A percentile compares a stretch with the other conserved stretches of the same genome.
These are phyloP conservation scores for Dryobota labecula DNA, from an alignment of 2,888 invertebrate species.

Conservation along the genomic window DNA sequence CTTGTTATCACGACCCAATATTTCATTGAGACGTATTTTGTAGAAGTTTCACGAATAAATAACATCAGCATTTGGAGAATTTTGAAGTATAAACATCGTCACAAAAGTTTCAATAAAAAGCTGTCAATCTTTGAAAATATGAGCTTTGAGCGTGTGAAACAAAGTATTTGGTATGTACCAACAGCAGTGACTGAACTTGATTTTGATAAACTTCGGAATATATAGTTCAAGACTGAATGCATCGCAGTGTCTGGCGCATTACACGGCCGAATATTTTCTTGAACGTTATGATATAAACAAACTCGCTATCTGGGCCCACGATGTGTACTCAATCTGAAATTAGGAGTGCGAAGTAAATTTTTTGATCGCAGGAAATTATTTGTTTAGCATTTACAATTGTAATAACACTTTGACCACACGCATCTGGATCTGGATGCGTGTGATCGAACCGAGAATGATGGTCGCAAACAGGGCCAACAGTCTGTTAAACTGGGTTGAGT, in stretches of 20 bases:
- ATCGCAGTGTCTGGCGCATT: conserved; percentile 59
- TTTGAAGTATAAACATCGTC: conserved; percentile 44
- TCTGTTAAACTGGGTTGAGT: conserved; percentile 20
- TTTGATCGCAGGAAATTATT: conserved; percentile 43
- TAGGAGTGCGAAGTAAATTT: conserved; percentile 28
- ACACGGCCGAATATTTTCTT: conserved; percentile 59
- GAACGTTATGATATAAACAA: conserved; percentile 61
- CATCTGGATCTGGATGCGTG: conserved; percentile 28
- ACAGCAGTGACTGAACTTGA: conserved; percentile 37
- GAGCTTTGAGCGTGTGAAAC: conserved; percentile 3
- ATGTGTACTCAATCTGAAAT: conserved; percentile 43
- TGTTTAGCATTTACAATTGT: conserved; percentile 40
- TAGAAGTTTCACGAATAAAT: conserved; percentile 63
- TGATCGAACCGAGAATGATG: conserved; percentile 17
- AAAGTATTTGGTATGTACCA: conserved; percentile 7
- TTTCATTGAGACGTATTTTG: conserved; percentile 46
- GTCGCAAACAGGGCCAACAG: conserved; percentile 10
- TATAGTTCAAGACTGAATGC: conserved; percentile 47
- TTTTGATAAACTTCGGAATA: conserved; percentile 46
- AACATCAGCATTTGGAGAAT: conserved; percentile 41
- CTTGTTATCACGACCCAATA: conserved; percentile 51
- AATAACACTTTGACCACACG: conserved; percentile 30
- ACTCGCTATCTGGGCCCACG: conserved; percentile 43
- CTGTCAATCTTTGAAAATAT: conserved; percentile 32
- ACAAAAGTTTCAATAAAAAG: conserved; percentile 27